These are phyloP conservation scores for Megastigmus dorsalis DNA, from an alignment of 2,888 invertebrate genomes.

Conservation along the genomic window DNA sequence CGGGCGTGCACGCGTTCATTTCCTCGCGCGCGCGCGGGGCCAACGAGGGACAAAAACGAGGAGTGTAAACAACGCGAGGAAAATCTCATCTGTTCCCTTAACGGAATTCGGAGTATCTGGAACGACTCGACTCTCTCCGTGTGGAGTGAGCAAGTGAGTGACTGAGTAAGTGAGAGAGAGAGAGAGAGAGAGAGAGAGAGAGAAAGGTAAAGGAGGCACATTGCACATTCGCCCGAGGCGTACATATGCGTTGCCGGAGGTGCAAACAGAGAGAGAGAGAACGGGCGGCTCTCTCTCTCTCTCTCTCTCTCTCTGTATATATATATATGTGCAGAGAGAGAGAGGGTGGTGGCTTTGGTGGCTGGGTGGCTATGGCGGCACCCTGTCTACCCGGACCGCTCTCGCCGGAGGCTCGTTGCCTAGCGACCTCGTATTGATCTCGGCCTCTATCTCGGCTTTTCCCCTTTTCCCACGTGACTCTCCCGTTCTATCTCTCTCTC, in stretches of 20 bases:
- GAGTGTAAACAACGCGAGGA: slow-evolving; percentile 43
- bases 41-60: slow-evolving; percentile 22
- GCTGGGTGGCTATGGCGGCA: slow-evolving; percentile 75
- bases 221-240: slow-evolving; percentile 11
- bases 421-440: slow-evolving; percentile 75
- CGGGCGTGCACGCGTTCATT: slow-evolving; percentile 26
- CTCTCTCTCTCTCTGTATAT: too few species aligned
- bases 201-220: too few species aligned
- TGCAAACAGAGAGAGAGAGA: slow-evolving; percentile 49
- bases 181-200: too few species aligned
- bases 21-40: slow-evolving; percentile 8
- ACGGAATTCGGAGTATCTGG: slow-evolving; percentile 47
- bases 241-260: slow-evolving; percentile 13
- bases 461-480: slow-evolving; percentile 65
- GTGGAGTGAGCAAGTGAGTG: too few species aligned
- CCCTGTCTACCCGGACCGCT: slow-evolving; percentile 78
- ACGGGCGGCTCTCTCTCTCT: too few species aligned
- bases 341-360: slow-evolving; percentile 58
- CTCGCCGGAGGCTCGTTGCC: slow-evolving; percentile 75
- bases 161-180: too few species aligned
- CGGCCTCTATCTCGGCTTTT: slow-evolving; percentile 69
- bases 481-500: neutral
- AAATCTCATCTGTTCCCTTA: slow-evolving; percentile 52
- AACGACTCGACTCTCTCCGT: slow-evolving; percentile 44
- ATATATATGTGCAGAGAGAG: slow-evolving; percentile 46